Percentiles rank a stretch among this genome's conserved stretches.
Evolutionary conservation across 2,113 vertebrate species (phyloP).

Genomic region (Grantiella picta): DNA sequence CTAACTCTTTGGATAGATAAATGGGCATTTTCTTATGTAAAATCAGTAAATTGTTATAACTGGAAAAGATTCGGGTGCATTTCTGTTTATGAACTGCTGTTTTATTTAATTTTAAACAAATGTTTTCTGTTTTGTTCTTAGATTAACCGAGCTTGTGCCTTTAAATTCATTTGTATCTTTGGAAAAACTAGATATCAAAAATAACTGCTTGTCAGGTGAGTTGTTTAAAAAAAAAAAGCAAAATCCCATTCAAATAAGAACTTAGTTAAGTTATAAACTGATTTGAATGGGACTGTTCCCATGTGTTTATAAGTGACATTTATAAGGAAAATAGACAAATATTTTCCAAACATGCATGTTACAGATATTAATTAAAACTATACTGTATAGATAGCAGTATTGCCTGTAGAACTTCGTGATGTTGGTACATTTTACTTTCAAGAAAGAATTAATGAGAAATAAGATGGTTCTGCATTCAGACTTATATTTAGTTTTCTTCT

Average conservation of each 20-base stretch:
- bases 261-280: neutral
- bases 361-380: neutral
- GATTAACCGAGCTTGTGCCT: constrained; percentile 80
- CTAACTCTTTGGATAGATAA: constrained; percentile 16
- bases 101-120: neutral
- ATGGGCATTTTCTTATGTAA: neutral
- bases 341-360: neutral
- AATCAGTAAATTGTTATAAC: neutral
- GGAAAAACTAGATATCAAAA: constrained; percentile 80
- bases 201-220: constrained; percentile 92
- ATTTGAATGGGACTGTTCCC: neutral
- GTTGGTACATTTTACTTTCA: neutral
- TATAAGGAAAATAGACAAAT: neutral
- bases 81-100: neutral
- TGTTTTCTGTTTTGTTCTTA: constrained; percentile 59
- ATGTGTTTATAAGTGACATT: neutral
- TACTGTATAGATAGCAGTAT: neutral
- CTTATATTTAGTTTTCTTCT: neutral
- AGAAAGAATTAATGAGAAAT: neutral
- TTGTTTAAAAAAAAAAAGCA: neutral
- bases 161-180: constrained; percentile 83
- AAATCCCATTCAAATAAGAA: neutral
- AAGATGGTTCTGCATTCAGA: neutral
- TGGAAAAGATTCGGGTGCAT: neutral
- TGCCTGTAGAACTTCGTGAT: neutral